phyloP scores from a whole-genome alignment of 2,113 vertebrate species.

The Morone saxatilis region DNA sequence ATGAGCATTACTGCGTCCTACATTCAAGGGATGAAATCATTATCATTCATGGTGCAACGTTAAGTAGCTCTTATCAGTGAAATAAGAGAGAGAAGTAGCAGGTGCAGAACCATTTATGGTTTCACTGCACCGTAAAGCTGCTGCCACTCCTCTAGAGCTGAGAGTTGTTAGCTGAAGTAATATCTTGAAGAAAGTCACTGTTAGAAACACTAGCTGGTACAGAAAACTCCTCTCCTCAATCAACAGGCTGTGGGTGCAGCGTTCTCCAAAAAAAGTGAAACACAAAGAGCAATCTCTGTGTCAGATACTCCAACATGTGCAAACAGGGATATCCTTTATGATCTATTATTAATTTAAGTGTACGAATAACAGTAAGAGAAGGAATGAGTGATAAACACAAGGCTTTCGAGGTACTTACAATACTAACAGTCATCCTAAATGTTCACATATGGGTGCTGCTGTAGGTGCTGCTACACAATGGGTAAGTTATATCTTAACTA shows the following conservation, averaged over 20 bases:
- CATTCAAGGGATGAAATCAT: constrained; percentile 59
- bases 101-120: constrained; percentile 44
- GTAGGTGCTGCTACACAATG: constrained; percentile 53
- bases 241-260: background rate
- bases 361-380: constrained; percentile 16
- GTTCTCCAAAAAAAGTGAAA: background rate
- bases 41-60: constrained; percentile 31
- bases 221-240: background rate
- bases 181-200: constrained; percentile 26
- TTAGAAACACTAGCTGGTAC: constrained; percentile 31
- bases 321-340: constrained; percentile 24
- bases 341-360: background rate
- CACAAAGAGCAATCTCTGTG: background rate
- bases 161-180: constrained; percentile 14
- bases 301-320: constrained; percentile 2
- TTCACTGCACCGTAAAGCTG: constrained; percentile 40
- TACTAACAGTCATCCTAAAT: constrained; percentile 49
- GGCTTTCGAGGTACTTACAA: constrained; percentile 37
- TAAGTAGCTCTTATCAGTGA: constrained; percentile 29
- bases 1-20: constrained; percentile 39
- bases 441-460: constrained; percentile 54
- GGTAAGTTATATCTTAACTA: constrained; percentile 20
- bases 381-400: constrained; percentile 24
- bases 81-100: constrained; percentile 10
- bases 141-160: constrained; percentile 37